Evolutionary conservation across 2,797 vertebrate species (phyloP).

Genomic region (Lerista edwardsae): DNA sequence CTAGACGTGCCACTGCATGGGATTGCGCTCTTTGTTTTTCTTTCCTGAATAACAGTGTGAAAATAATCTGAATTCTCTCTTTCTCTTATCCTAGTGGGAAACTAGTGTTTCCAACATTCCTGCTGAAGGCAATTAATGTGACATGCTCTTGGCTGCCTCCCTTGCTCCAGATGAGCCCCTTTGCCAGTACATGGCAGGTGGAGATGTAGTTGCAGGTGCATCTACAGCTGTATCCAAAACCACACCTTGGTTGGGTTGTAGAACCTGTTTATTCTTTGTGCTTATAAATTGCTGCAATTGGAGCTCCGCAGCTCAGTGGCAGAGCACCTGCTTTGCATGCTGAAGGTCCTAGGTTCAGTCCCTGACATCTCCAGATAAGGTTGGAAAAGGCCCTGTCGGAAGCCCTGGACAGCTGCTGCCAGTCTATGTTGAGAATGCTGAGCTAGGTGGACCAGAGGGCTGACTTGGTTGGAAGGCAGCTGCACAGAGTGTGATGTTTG

Average conservation of each 20-base stretch:
- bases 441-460: background rate
- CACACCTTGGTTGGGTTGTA: background rate
- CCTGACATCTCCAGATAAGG: no score
- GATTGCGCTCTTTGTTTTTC: background rate
- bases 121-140: background rate
- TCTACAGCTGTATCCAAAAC: background rate
- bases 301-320: no score
- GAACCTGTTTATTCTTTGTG: background rate
- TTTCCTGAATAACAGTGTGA: background rate
- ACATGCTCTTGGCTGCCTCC: background rate
- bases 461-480: background rate
- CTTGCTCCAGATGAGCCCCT: background rate
- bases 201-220: background rate
- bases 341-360: no score
- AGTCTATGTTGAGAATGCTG: background rate
- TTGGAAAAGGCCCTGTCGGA: no score
- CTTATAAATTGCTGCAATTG: no score
- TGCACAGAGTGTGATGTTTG: background rate
- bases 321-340: no score
- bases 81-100: background rate
- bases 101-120: background rate
- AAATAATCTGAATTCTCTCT: background rate
- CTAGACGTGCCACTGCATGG: no score
- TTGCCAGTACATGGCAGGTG: background rate
- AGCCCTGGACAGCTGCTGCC: no score